Base-by-base conservation (phyloP, 1,140 invertebrate genomes). In the Heliconius nattereri region DNA sequence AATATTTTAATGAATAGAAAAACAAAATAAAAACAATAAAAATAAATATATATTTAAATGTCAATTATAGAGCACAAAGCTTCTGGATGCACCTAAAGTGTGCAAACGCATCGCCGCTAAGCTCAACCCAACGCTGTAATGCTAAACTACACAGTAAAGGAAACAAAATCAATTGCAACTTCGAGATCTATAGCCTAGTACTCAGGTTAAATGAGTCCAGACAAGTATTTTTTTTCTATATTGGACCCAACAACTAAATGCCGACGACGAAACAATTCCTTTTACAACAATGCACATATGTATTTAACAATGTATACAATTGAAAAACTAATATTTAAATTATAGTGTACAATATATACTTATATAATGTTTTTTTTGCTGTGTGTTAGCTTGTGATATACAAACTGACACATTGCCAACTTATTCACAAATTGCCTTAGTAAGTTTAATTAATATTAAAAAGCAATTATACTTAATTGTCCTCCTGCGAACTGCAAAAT, bases 211-310 rank as follows among this genome's bases (percentile, higher is more conserved):
- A 60, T 60, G n/a, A 60, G n/a, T 60, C 60, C 26, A 66, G 60
- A 66, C 60, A 75, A 35, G 32, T 49, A 20, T 76, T 70, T 76
- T 70, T 37, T 23, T 13, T 76, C 40, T 54, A 26, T n/a, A 11
- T 80, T 80, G 78, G 78, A 76, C 78, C 78, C 78, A 80, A 72
- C 66, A 78, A 75, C 72, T 74, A 78, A 78, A 74, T 35, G 49
- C 52, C 16, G 26, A 66, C 26, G 23, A 66, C 23, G 23, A 73
- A 57, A 72, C 32, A 80, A 79, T 79, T 66, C 11, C 26, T 66
- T 54, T 66, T 23, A 5, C 26, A 13, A 71, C 45, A 71, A 79
- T 57, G 7, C 20, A 29, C 37, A 52, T 45, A 45, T 45, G 13
- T 40, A 40, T 9, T 32, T 49, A 66, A 74, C 52, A 78, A 57